Conservation (phyloP, 2,888 invertebrate genomes). For the Phyto melanocephala region DNA sequence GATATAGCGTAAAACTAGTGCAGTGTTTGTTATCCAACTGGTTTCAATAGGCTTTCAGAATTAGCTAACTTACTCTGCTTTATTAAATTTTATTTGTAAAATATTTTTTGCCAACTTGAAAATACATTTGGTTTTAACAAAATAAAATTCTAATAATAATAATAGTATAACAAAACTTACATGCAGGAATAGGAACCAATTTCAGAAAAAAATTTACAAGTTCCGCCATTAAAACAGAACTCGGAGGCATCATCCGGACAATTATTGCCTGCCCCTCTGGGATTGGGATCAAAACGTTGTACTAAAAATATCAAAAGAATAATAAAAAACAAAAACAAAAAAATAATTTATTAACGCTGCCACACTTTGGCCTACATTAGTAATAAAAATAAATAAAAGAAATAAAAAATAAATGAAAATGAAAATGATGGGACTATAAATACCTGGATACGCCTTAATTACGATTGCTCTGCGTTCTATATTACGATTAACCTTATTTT, state of each 20-base stretch:
- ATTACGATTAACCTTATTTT: slow-evolving; percentile 79
- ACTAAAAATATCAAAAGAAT: slow-evolving; percentile 69
- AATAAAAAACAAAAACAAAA: neutral
- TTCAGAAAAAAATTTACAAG: slow-evolving; percentile 88
- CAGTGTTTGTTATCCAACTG: too few species aligned
- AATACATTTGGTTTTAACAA: slow-evolving; percentile 76
- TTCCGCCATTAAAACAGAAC: slow-evolving; percentile 93
- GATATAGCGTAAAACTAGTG: too few species aligned
- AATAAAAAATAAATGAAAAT: neutral
- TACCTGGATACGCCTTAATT: slow-evolving; percentile 78
- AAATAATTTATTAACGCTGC: neutral
- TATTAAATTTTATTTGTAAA: too few species aligned
- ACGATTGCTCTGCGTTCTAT: slow-evolving; percentile 76
- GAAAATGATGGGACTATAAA: slow-evolving; percentile 58
- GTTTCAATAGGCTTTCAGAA: too few species aligned
- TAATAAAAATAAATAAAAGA: neutral
- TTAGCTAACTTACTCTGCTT: too few species aligned
- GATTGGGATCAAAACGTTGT: slow-evolving; percentile 77
- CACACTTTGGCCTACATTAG: neutral
- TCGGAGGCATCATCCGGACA: slow-evolving; percentile 83
- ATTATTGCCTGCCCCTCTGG: slow-evolving; percentile 70
- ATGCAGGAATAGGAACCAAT: slow-evolving; percentile 91
- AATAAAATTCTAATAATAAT: slow-evolving; percentile 37
- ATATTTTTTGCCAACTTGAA: too few species aligned
- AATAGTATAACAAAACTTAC: slow-evolving; percentile 82